Conservation (phyloP, 2,113 vertebrate genomes). For the Sinosuthora webbiana region DNA sequence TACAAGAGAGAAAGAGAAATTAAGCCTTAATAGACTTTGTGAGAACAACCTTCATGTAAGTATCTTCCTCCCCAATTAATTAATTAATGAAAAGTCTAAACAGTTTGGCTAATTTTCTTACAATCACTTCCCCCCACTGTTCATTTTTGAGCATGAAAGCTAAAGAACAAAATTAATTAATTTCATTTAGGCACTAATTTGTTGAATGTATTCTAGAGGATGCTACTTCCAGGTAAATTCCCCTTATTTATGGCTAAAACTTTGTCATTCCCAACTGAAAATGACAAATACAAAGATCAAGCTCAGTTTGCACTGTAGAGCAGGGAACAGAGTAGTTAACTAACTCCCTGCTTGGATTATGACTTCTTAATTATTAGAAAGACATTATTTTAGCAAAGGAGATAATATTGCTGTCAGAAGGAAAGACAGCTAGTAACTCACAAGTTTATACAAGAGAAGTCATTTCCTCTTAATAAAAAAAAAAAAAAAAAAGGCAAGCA, state of each 20-base stretch:
- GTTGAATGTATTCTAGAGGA: background rate
- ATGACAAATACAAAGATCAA: background rate
- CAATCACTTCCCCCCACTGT: background rate
- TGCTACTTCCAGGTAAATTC: background rate
- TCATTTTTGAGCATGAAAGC: background rate
- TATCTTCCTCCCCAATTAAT: rapidly evolving
- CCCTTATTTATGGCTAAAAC: background rate
- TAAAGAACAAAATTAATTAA: background rate
- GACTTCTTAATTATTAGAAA: background rate
- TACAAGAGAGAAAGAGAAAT: background rate
- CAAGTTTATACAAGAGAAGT: background rate
- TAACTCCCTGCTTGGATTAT: background rate
- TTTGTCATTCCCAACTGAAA: background rate
- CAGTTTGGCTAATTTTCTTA: background rate
- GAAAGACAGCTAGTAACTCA: background rate
- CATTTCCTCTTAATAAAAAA: background rate
- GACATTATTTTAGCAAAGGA: background rate
- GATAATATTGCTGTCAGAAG: background rate
- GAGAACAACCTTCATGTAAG: background rate
- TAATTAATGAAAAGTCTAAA: background rate
- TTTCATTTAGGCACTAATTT: background rate
- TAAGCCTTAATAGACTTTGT: background rate
- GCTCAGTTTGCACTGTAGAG: background rate
- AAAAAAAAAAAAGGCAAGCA: background rate
- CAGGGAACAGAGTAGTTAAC: background rate